Conservation (phyloP, 2,797 vertebrate species). For the Valencia hispanica region DNA sequence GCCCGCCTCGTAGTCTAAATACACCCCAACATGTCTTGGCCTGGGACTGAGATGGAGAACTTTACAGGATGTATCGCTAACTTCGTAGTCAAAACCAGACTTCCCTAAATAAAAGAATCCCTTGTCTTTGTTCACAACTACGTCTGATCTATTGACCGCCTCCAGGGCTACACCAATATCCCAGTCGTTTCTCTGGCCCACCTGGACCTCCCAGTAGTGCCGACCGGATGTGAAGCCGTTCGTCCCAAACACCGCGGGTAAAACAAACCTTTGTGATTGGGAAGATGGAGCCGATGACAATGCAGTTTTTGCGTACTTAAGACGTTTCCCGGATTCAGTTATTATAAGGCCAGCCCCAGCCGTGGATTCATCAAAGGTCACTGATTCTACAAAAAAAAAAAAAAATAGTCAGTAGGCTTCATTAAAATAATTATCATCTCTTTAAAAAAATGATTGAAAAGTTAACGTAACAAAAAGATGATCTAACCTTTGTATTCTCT, state of each 20-base stretch:
- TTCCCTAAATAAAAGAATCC: slow-evolving; percentile 61
- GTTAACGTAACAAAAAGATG: background rate
- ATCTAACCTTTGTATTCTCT: slow-evolving; percentile 61
- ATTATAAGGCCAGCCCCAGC: slow-evolving; percentile 46
- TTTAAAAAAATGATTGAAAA: background rate
- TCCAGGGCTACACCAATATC: slow-evolving; percentile 58
- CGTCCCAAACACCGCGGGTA: slow-evolving; percentile 34
- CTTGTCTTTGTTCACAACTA: slow-evolving; percentile 1
- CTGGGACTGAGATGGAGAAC: slow-evolving; percentile 36
- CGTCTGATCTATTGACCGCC: slow-evolving; percentile 4
- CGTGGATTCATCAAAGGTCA: slow-evolving; percentile 49
- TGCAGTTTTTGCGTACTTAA: slow-evolving; percentile 34
- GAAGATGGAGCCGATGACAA: background rate
- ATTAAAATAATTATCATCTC: background rate
- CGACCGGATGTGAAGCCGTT: slow-evolving; percentile 58
- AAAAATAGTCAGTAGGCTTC: fast-evolving
- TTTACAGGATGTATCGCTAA: fast-evolving
- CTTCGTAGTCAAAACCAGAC: slow-evolving; percentile 18
- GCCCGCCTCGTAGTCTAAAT: slow-evolving; percentile 64
- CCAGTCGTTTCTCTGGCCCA: slow-evolving; percentile 48
- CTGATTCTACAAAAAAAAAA: slow-evolving; percentile 29
- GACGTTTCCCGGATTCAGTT: slow-evolving; percentile 9
- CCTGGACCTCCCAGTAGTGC: slow-evolving; percentile 70
- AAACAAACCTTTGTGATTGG: background rate
- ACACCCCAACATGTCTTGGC: slow-evolving; percentile 53